Evolutionary conservation across 2,888 invertebrate species (phyloP), one percentile per base, ranked within the genome.

Genomic region (Lasioglossum calceatum): DNA sequence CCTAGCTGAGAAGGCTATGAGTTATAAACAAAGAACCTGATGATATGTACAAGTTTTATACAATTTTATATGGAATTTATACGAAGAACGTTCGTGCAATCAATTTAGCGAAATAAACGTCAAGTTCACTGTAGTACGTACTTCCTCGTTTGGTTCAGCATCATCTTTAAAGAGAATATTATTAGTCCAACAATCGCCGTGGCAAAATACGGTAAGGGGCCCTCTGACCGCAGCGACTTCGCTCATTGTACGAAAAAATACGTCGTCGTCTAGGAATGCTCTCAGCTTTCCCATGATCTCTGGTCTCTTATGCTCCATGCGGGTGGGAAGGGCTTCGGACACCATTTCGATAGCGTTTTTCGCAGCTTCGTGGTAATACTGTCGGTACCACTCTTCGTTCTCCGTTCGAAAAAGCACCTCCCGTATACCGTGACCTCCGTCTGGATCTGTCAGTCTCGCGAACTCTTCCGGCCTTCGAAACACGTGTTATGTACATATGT

Each of bases 151-250:
- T 19, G 92, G 78, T 36, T 81, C 82, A 58, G 89, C 74, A 32
- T 90, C 96, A 88, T 97, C 97, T 88, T 96, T 96, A 92, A 97
- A 97, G 39, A 97, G 94, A 91, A 97, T 96, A 93, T 97, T 97
- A 92, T 97, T 97, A 0, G 97, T 97, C 97, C 97, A 97, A 92
- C 97, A 97, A 90, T 97, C 97, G 0, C 97, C 97, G 91, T 97
- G 97, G 79, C 97, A 97, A 88, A 97, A 97, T 4, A 97, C 97
- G 0, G 97, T 97, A 71, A 97, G 93, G 0, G 97, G 96, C 67
- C 97, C 97, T 89, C 96, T 96, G 0, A 96, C 96, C 3, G 96
- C 96, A 0, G 97, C 97, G 91, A 97, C 94, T 44, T 97, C 96
- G 82, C 97, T 96, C 97, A 97, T 97, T 47, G 96, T 96, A 12